Conservation (phyloP, 2,797 vertebrate genomes). For the Propithecus deckenii region DNA sequence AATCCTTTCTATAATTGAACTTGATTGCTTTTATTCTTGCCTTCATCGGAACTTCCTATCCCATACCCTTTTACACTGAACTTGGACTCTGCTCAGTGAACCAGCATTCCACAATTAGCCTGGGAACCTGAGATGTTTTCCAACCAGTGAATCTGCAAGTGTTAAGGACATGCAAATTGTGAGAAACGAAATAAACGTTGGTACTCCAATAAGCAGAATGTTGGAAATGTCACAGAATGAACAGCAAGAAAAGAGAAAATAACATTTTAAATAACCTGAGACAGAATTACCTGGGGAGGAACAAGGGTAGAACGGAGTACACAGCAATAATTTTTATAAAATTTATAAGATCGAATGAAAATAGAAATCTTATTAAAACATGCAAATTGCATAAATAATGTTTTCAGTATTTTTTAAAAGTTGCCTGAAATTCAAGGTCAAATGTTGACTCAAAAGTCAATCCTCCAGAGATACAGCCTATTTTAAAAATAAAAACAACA, state of each 20-base stretch:
- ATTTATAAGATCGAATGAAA: neutral
- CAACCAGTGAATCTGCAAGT: neutral
- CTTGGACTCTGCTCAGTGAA: neutral
- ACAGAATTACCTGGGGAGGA: neutral
- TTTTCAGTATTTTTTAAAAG: neutral
- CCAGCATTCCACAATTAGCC: neutral
- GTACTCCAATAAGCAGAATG: neutral
- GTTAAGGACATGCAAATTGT: neutral
- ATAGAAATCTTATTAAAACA: neutral
- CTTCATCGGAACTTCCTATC: neutral
- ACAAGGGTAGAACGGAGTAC: neutral
- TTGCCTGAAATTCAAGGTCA: slow-evolving; percentile 14
- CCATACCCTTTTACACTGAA: neutral
- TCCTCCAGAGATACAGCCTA: neutral
- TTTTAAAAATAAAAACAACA: neutral
- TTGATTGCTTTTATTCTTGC: neutral
- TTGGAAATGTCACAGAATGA: neutral
- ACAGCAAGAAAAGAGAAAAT: neutral
- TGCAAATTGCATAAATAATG: neutral
- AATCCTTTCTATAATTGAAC: neutral
- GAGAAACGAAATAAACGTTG: neutral
- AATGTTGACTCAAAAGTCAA: neutral
- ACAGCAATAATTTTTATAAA: neutral
- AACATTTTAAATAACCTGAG: neutral
- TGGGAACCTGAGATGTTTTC: neutral